Evolutionary conservation across 2,888 invertebrate species (phyloP).

Genomic region (Clistopyga incitator): DNA sequence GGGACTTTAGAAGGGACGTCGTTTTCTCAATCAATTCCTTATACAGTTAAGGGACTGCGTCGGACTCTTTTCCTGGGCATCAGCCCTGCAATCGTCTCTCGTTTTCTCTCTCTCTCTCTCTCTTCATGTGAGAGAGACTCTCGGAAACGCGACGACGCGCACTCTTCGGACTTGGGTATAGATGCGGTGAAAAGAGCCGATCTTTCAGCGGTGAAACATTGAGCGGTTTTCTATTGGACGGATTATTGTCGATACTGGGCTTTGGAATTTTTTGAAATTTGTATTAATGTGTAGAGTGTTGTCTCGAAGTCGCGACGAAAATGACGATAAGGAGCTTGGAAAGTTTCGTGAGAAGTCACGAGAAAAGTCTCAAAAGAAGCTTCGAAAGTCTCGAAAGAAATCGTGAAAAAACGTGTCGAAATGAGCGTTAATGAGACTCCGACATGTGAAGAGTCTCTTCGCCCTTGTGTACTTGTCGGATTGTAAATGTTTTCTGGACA

Average conservation of each 20-base stretch:
- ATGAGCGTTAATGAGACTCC: no score
- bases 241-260: background rate
- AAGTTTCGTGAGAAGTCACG: no score
- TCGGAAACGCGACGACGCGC: background rate
- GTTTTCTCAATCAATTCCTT: slow-evolving; percentile 78
- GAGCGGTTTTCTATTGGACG: background rate
- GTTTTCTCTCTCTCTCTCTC: background rate
- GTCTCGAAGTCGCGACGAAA: no score
- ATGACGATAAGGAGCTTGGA: no score
- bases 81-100: background rate
- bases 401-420: no score
- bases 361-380: no score
- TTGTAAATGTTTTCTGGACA: background rate
- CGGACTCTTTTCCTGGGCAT: background rate
- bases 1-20: slow-evolving; percentile 30
- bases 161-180: slow-evolving; percentile 1
- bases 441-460: no score
- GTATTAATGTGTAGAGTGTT: no score
- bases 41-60: slow-evolving; percentile 74
- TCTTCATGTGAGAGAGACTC: no score
- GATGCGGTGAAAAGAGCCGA: background rate
- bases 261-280: background rate
- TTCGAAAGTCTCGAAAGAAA: no score
- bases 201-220: background rate
- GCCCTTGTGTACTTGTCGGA: background rate